Percentiles rank a stretch among this genome's conserved stretches.
Conservation (phyloP, 2,797 vertebrate species). For the Miichthys miiuy region DNA sequence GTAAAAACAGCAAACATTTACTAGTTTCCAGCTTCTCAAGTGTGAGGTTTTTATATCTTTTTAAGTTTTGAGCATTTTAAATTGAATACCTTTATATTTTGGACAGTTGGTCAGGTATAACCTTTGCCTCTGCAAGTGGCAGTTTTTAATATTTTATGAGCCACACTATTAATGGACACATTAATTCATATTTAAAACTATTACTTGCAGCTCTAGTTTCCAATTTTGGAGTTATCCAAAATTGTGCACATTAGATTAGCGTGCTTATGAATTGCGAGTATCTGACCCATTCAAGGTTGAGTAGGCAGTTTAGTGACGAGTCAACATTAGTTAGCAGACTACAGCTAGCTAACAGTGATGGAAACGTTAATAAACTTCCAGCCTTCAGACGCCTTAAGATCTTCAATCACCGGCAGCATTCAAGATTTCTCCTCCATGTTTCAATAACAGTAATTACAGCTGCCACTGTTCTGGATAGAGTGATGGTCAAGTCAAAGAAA, state of each 20-base stretch:
- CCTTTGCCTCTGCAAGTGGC: neutral
- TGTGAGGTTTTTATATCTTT: neutral
- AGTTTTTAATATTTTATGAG: neutral
- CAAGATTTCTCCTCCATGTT: slow-evolving; percentile 31
- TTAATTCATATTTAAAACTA: neutral
- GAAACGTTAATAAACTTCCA: slow-evolving; percentile 20
- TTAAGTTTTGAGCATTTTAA: neutral
- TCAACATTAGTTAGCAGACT: neutral
- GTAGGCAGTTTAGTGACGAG: slow-evolving; percentile 1
- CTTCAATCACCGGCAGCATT: slow-evolving; percentile 38
- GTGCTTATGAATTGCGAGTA: slow-evolving; percentile 27
- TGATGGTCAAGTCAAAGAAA: slow-evolving; percentile 50
- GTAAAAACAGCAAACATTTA: neutral
- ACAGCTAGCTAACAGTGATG: neutral
- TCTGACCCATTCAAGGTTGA: slow-evolving; percentile 29
- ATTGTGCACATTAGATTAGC: neutral
- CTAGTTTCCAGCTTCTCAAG: neutral
- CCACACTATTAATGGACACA: neutral
- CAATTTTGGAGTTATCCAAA: no score
- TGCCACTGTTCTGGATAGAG: slow-evolving; percentile 24
- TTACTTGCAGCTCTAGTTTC: neutral
- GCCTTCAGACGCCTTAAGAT: slow-evolving; percentile 19
- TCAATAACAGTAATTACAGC: slow-evolving; percentile 60
- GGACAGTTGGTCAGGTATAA: neutral
- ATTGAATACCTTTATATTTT: neutral